Conservation (phyloP, 2,797 vertebrate genomes). For the Sebastolobus altivelis region DNA sequence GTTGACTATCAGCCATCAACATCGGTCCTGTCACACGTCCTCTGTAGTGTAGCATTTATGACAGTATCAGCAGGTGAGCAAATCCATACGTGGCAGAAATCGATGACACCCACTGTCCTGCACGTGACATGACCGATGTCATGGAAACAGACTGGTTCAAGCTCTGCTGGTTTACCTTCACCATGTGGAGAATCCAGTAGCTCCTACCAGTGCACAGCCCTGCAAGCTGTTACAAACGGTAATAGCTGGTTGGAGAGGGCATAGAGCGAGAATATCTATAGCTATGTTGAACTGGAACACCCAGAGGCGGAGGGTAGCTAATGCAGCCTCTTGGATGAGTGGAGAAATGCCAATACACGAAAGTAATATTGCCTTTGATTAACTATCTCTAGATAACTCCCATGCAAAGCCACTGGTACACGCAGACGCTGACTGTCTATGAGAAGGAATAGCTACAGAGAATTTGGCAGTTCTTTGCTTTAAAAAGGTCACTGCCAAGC, state of each 20-base stretch:
- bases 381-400: neutral
- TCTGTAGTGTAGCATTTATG: neutral
- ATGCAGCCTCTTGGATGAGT: neutral
- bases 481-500: constrained; percentile 11
- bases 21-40: neutral
- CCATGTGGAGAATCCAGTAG: neutral
- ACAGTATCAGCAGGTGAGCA: neutral
- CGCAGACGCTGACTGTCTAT: neutral
- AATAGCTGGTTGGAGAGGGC: neutral
- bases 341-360: neutral
- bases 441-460: neutral
- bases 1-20: neutral
- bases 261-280: neutral
- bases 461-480: neutral
- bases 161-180: neutral
- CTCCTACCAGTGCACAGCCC: neutral
- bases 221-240: neutral
- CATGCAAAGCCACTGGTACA: neutral
- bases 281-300: neutral
- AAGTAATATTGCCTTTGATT: neutral
- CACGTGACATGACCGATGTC: neutral
- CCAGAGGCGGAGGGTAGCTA: too few relatives aligned
- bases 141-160: neutral
- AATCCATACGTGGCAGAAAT: neutral
- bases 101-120: neutral